Evolutionary conservation across 2,888 invertebrate species (phyloP), one percentile per base, ranked within the genome.

Genomic region (Heliconius ismenius): DNA sequence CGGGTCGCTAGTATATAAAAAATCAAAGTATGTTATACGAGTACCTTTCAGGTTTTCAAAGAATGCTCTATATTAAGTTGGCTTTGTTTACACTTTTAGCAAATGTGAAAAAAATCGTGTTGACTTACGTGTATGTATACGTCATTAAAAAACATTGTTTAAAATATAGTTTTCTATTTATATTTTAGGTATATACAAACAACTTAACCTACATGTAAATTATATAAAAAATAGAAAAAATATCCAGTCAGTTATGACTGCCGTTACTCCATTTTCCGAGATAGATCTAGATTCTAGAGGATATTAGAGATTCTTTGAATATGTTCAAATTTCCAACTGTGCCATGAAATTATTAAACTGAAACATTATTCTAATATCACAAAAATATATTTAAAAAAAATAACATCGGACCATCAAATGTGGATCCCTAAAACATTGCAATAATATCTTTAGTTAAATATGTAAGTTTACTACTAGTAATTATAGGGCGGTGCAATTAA

Each of bases 401-500:
- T 1, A n/a, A 58, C n/a, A 10, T 58, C n/a, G 21, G 1, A n/a
- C n/a, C n/a, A n/a, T 4, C 11, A 21, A 58, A 58, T 11, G 58
- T 10, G n/a, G n/a, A 11, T n/a, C n/a, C 58, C 10, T 58, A 58
- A 79, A 78, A 79, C 76, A 63, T 28, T 63, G 28, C 10, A 54
- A 7, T 49, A 21, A 67, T 39, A 39, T 67, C 18, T 28, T 77
- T 76, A 75, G 73, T 75, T 49, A 77, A 28, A 36, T 58, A 36
- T 58, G 24, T 65, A 74, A 67, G 58, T 62, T 74, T 73, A 68
- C 68, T 70, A 74, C 28, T 68, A 43, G 73, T 80, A 79, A 80
- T 81, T 78, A 80, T 70, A 79, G 76, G 73, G 78, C 65, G 43
- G 74, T 67, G 63, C 70, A 73, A 74, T 74, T 77, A 75, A 75